Conservation (phyloP, 2,797 vertebrate genomes). For the Amblyopsis hoosieri region DNA sequence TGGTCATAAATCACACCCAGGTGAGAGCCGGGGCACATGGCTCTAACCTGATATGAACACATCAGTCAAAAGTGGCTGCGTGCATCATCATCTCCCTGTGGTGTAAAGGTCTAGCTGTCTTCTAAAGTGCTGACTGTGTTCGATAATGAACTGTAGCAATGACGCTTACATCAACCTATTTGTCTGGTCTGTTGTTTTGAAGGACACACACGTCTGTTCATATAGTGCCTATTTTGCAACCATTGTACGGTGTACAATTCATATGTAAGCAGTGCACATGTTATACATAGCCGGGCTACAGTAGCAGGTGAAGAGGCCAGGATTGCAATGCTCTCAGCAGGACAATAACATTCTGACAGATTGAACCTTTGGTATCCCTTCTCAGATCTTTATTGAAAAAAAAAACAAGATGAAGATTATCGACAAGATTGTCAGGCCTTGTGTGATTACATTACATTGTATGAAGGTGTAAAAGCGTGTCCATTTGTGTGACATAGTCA, state of each 20-base stretch:
- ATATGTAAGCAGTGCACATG: background rate
- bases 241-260: background rate
- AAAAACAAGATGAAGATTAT: constrained; percentile 39
- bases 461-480: background rate
- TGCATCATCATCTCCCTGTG: no score
- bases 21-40: constrained; percentile 3
- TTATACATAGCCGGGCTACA: constrained; percentile 52
- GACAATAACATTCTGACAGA: constrained; percentile 53
- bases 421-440: constrained; percentile 26
- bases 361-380: constrained; percentile 57
- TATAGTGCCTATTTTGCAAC: no score
- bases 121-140: no score
- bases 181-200: no score
- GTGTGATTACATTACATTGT: background rate
- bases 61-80: no score
- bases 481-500: constrained; percentile 18
- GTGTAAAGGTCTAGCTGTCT: no score
- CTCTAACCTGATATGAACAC: no score
- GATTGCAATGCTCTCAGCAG: constrained; percentile 31
- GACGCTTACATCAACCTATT: no score
- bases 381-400: constrained; percentile 63
- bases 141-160: no score
- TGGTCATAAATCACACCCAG: constrained; percentile 53
- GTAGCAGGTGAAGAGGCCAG: constrained; percentile 50
- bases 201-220: background rate